These are phyloP conservation scores for Gandaritis pyraliata DNA, from an alignment of 2,888 invertebrate genomes.

Conservation along the genomic window DNA sequence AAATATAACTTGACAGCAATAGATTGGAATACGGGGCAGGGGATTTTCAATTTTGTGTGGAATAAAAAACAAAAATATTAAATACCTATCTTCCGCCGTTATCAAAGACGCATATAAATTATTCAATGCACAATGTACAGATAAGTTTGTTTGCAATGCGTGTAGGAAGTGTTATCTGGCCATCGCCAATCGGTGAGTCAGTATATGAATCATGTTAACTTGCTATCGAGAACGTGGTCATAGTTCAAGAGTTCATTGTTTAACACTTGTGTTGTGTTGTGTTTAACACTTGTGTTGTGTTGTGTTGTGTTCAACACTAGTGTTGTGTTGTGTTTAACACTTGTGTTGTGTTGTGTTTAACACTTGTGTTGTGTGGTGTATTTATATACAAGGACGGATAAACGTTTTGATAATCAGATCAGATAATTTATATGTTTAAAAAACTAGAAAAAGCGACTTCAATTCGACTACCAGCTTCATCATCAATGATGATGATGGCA, in stretches of 20 bases:
- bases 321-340: slow-evolving; percentile 6
- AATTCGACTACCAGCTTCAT: too few relatives aligned
- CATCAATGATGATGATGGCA: too few relatives aligned
- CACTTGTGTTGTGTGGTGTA: slow-evolving; percentile 4
- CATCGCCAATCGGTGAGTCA: slow-evolving; percentile 32
- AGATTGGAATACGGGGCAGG: too few relatives aligned
- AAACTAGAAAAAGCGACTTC: too few relatives aligned
- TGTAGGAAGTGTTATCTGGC: slow-evolving; percentile 32
- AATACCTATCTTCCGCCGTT: slow-evolving; percentile 12
- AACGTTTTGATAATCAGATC: not conserved
- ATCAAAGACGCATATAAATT: slow-evolving; percentile 32
- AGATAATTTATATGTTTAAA: too few relatives aligned
- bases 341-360: slow-evolving; percentile 5
- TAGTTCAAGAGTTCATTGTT: slow-evolving; percentile 20
- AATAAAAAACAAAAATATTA: not conserved
- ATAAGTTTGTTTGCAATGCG: slow-evolving; percentile 33
- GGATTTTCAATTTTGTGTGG: too few relatives aligned
- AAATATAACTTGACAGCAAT: too few relatives aligned
- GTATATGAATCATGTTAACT: slow-evolving; percentile 12
- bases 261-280: slow-evolving; percentile 2
- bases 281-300: too few relatives aligned
- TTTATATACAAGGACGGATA: not conserved
- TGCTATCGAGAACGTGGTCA: slow-evolving; percentile 16
- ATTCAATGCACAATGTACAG: slow-evolving; percentile 37
- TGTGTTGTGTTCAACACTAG: slow-evolving; percentile 1